phyloP scores from a whole-genome alignment of 2,113 vertebrate genomes.

The Ailuropoda melanoleuca region DNA sequence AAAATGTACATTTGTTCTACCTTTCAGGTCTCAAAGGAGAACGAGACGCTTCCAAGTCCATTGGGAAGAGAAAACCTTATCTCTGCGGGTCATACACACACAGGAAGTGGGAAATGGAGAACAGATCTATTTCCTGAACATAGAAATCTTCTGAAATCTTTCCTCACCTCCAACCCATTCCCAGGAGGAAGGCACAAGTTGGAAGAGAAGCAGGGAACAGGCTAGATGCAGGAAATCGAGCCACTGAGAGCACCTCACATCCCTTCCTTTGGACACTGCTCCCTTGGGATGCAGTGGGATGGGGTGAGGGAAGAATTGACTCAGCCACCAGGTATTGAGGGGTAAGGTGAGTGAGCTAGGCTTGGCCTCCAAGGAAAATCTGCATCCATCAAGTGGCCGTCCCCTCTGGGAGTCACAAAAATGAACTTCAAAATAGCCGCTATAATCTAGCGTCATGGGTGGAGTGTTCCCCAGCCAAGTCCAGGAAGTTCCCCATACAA shows the following conservation, averaged over 20 bases:
- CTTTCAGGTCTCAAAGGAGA: background rate
- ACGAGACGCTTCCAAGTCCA: background rate
- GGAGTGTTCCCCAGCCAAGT: background rate
- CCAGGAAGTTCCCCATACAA: conserved; percentile 56
- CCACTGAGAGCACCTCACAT: background rate
- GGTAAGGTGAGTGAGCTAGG: background rate
- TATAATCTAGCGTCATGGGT: background rate
- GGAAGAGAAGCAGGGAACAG: background rate
- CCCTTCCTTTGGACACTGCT: background rate
- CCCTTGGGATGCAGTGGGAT: background rate
- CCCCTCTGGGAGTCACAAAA: background rate
- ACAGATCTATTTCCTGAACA: background rate
- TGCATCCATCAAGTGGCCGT: background rate
- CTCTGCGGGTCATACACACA: fast-evolving
- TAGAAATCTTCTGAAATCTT: background rate
- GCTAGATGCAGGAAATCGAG: background rate
- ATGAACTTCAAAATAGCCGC: background rate
- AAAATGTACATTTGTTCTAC: background rate
- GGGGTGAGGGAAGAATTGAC: too few relatives aligned
- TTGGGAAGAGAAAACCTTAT: background rate
- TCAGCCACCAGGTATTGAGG: background rate
- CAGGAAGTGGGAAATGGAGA: background rate
- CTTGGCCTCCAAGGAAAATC: background rate
- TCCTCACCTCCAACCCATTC: background rate
- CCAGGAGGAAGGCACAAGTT: background rate